Conservation (phyloP, 2,888 invertebrate species). For the Eulithis prunata region DNA sequence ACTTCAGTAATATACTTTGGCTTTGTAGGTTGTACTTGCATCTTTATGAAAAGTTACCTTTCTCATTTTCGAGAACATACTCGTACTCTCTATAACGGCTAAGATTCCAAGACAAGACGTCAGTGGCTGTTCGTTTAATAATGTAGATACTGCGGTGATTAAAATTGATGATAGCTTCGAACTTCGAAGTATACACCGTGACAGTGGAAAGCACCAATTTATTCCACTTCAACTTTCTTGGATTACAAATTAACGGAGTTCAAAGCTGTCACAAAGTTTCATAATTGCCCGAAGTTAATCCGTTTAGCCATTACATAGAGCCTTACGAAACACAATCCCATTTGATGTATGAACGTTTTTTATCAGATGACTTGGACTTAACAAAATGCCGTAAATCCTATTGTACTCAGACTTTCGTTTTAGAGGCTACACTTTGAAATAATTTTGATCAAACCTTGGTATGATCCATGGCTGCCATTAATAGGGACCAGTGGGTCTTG, state of each 20-base stretch:
- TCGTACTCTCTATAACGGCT: no score
- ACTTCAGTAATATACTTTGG: no score
- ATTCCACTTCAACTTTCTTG: conserved; percentile 32
- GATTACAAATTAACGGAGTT: conserved; percentile 31
- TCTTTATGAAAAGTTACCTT: no score
- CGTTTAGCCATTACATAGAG: conserved; percentile 21
- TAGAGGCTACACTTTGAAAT: no score
- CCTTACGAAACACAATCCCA: conserved; percentile 3
- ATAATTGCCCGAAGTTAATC: conserved; percentile 31
- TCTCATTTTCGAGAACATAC: neutral
- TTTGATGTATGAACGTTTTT: neutral
- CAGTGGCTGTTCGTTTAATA: neutral
- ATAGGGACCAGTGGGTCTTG: no score
- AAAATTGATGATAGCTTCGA: neutral
- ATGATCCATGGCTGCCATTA: no score
- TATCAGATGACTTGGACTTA: no score
- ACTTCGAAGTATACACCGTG: neutral
- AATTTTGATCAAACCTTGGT: no score
- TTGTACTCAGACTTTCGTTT: no score
- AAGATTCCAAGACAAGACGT: no score
- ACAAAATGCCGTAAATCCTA: no score
- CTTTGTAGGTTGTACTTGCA: no score
- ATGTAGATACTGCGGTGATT: neutral
- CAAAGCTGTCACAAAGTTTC: conserved; percentile 27
- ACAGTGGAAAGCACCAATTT: conserved; percentile 19